Evolutionary conservation across 2,797 vertebrate species (phyloP).

Genomic region (Australoheros facetus): DNA sequence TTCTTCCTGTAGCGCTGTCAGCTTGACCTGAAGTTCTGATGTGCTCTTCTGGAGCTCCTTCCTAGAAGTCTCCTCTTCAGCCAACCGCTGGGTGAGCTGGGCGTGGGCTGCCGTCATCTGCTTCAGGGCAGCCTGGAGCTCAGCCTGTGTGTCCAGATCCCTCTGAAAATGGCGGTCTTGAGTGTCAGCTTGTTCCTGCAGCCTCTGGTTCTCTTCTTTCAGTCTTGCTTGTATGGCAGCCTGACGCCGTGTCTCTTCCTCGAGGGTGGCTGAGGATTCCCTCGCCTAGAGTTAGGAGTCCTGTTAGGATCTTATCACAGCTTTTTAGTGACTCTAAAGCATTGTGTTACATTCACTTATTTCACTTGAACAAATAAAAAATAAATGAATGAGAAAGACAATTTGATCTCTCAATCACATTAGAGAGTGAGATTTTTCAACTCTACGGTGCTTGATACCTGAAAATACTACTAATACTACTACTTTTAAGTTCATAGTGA

Average conservation of each 20-base stretch:
- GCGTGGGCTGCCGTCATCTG: constrained; percentile 82
- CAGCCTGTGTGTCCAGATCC: constrained; percentile 80
- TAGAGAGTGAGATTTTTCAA: background rate
- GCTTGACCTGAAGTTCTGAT: constrained; percentile 79
- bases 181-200: constrained; percentile 78
- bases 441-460: background rate
- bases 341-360: background rate
- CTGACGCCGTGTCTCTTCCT: constrained; percentile 82
- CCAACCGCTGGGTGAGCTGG: constrained; percentile 81
- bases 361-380: background rate
- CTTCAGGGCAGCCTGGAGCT: constrained; percentile 85
- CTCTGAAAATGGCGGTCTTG: constrained; percentile 76
- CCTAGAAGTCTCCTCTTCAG: constrained; percentile 82
- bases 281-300: constrained; percentile 57
- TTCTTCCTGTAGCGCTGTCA: constrained; percentile 80
- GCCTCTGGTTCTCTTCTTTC: constrained; percentile 82
- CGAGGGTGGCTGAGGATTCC: constrained; percentile 77
- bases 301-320: constrained; percentile 29
- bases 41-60: constrained; percentile 74
- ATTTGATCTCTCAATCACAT: background rate
- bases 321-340: background rate
- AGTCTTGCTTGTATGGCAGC: constrained; percentile 75
- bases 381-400: background rate
- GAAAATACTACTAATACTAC: background rate
- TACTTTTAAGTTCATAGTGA: background rate